phyloP scores from a whole-genome alignment of 1,140 invertebrate genomes.

The Polypedilum vanderplanki region DNA sequence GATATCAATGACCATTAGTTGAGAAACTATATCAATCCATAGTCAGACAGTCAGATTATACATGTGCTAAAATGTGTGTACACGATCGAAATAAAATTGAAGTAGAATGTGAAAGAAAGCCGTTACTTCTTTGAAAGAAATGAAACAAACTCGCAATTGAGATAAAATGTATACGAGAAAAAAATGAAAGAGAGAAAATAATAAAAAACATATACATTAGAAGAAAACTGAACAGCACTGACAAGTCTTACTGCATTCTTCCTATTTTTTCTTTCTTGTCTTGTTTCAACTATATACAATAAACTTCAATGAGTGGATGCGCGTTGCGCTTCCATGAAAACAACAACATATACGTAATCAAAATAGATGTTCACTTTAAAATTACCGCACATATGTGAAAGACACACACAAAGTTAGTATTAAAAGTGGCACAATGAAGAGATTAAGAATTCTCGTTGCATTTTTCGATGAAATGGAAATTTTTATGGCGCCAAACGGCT shows the following conservation, averaged over 20 bases:
- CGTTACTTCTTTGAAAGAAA: background rate
- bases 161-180: background rate
- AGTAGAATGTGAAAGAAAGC: background rate
- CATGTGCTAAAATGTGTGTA: background rate
- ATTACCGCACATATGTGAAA: background rate
- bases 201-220: background rate
- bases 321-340: no score
- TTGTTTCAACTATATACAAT: no score
- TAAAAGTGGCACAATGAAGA: no score
- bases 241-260: constrained; percentile 1
- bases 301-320: no score
- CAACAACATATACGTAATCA: background rate
- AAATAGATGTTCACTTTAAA: background rate
- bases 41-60: background rate
- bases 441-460: constrained; percentile 1
- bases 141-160: constrained; percentile 5
- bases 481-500: background rate
- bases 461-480: background rate
- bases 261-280: no score
- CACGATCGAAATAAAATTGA: background rate
- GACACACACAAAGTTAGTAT: background rate
- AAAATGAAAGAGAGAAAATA: background rate
- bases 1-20: no score
- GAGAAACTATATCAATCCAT: no score
- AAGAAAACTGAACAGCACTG: background rate